These are phyloP conservation scores for Kryptolebias ocellatus DNA, from an alignment of 2,797 vertebrate genomes.

Conservation along the genomic window DNA sequence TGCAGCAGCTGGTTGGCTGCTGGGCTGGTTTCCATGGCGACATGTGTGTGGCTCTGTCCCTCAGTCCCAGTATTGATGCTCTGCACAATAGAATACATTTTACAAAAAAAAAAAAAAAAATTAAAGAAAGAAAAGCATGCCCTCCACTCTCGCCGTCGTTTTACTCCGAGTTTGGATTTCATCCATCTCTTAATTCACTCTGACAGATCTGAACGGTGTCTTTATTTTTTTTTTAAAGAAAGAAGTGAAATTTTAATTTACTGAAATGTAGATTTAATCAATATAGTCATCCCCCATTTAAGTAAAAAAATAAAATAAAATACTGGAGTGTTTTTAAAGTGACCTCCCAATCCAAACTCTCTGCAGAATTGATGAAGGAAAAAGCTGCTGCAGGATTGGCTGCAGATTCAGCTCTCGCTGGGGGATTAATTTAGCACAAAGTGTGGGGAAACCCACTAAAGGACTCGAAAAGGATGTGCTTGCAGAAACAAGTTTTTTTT, in stretches of 20 bases:
- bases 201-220: constrained; percentile 1
- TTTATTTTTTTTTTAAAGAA: not conserved
- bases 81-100: constrained; percentile 67
- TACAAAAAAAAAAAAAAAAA: constrained; percentile 29
- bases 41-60: constrained; percentile 63
- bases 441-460: constrained; percentile 28
- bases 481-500: constrained; percentile 13
- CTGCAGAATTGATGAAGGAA: constrained; percentile 19
- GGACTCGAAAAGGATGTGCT: constrained; percentile 18
- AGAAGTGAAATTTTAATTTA: constrained; percentile 3
- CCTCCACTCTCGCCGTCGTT: constrained; percentile 17
- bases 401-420: constrained; percentile 25
- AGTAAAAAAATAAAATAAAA: not conserved
- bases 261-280: constrained; percentile 16
- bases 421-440: constrained; percentile 40
- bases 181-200: constrained; percentile 8
- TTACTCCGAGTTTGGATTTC: not conserved
- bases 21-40: constrained; percentile 79
- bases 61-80: constrained; percentile 63
- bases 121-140: not conserved
- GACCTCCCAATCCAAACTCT: constrained; percentile 12
- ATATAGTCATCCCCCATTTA: not conserved
- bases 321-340: not conserved
- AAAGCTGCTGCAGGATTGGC: constrained; percentile 27
- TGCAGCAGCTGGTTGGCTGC: constrained; percentile 78